Conservation (phyloP, 2,113 vertebrate species). For the Tichodroma muraria region DNA sequence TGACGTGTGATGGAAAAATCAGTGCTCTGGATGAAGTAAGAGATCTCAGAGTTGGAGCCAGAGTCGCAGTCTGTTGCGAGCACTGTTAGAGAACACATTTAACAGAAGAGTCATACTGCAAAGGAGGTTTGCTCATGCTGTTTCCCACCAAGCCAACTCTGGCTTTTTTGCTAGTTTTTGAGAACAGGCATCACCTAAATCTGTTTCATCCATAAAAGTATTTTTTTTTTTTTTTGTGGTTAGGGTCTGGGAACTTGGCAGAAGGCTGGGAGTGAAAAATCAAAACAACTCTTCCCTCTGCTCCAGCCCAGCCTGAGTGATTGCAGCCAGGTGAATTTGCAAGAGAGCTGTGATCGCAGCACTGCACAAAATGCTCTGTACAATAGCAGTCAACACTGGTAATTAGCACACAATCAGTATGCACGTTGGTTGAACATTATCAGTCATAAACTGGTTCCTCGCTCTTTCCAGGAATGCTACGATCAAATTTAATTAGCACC, state of each 20-base stretch:
- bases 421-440: background rate
- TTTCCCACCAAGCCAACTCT: background rate
- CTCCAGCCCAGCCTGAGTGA: background rate
- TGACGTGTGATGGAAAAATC: constrained; percentile 81
- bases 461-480: background rate
- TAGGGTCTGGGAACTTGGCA: background rate
- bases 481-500: constrained; percentile 43
- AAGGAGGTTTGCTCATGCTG: background rate
- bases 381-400: background rate
- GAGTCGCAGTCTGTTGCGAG: constrained; percentile 85
- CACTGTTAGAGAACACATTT: constrained; percentile 63
- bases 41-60: constrained; percentile 79
- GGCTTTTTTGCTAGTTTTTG: background rate
- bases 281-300: background rate
- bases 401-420: background rate
- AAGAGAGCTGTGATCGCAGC: background rate
- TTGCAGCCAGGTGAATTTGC: accelerated
- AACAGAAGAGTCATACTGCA: background rate
- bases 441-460: constrained; percentile 1
- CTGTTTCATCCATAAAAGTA: background rate
- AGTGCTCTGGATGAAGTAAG: constrained; percentile 79
- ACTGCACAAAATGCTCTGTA: background rate
- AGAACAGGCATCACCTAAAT: background rate
- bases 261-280: background rate
- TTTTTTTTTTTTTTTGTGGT: background rate